A percentile compares a stretch with the other conserved stretches of the same genome.
Conservation (phyloP, 2,113 vertebrate species). For the Centropus bengalensis region DNA sequence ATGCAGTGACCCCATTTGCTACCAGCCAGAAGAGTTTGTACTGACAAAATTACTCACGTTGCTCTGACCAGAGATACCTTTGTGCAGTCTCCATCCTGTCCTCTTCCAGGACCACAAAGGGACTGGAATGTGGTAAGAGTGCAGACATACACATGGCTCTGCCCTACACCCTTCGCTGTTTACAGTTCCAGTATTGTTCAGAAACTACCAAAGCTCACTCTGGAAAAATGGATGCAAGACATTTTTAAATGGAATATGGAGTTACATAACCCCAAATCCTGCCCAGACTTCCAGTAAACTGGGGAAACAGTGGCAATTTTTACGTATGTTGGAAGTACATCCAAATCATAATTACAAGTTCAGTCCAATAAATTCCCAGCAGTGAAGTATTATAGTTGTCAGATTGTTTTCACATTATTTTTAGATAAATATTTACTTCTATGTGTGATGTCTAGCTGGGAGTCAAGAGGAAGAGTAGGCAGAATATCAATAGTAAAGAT, state of each 20-base stretch:
- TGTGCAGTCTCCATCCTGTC: not conserved
- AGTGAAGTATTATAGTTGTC: not conserved
- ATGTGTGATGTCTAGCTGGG: not conserved
- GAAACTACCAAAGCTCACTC: not conserved
- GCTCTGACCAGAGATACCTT: not conserved
- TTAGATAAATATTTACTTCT: not conserved
- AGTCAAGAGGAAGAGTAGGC: not conserved
- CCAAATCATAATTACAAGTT: not conserved
- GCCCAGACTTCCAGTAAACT: not conserved
- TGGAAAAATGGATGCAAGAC: not conserved
- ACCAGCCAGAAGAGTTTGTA: not conserved
- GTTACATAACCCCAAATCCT: not conserved
- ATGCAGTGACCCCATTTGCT: not conserved
- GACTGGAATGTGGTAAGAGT: not conserved
- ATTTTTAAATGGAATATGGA: not conserved
- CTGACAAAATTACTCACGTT: not conserved
- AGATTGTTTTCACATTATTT: not conserved
- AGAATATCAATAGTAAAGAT: not conserved
- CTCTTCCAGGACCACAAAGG: not conserved
- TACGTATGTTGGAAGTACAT: not conserved
- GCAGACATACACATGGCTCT: not conserved
- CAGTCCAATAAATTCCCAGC: not conserved
- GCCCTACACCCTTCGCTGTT: not conserved
- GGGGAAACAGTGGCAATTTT: not conserved
- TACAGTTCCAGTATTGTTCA: not conserved